These are phyloP conservation scores for Oligia latruncula DNA, from an alignment of 2,888 invertebrate genomes.

Conservation along the genomic window DNA sequence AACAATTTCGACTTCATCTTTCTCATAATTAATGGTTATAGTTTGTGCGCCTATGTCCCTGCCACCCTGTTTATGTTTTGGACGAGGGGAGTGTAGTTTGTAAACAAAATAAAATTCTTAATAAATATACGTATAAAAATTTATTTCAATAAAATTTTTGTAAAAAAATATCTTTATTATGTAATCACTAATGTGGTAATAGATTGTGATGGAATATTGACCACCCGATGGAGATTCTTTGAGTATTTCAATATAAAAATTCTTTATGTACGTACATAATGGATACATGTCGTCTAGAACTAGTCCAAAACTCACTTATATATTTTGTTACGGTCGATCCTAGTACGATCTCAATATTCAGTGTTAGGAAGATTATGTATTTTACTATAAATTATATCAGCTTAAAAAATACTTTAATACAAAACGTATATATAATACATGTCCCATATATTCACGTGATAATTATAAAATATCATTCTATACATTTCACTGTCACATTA, in stretches of 20 bases:
- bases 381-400: conserved; percentile 74
- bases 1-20: background rate
- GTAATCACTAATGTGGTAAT: conserved; percentile 86
- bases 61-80: background rate
- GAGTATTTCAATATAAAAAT: conserved; percentile 78
- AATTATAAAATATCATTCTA: conserved; percentile 73
- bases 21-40: background rate
- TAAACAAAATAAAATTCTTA: conserved; percentile 66
- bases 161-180: conserved; percentile 84
- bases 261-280: conserved; percentile 59
- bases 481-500: conserved; percentile 71
- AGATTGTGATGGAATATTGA: conserved; percentile 86
- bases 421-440: conserved; percentile 79
- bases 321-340: conserved; percentile 59
- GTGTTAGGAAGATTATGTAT: conserved; percentile 71
- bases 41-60: background rate
- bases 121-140: conserved; percentile 78
- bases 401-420: conserved; percentile 77
- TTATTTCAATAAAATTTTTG: conserved; percentile 83
- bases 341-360: conserved; percentile 53
- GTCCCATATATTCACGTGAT: conserved; percentile 66
- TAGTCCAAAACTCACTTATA: conserved; percentile 60
- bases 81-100: conserved; percentile 1
- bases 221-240: conserved; percentile 77
- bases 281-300: conserved; percentile 55